Percentiles rank a stretch among this genome's conserved stretches.
phyloP scores from a whole-genome alignment of 2,888 invertebrate species.

The Pecten maximus region DNA sequence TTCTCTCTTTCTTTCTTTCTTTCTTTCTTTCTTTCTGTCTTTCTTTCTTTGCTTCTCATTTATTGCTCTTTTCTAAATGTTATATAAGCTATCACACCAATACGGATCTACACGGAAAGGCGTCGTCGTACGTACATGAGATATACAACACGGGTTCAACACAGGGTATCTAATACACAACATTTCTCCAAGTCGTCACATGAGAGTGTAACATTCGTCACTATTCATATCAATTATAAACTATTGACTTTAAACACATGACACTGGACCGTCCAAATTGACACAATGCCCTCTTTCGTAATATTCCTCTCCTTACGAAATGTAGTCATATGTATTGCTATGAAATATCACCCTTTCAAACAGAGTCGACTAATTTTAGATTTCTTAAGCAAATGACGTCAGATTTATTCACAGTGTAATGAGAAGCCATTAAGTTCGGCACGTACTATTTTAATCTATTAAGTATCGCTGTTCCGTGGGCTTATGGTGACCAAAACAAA shows the following conservation, averaged over 20 bases:
- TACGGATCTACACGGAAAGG: too few relatives aligned
- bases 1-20: too few relatives aligned
- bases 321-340: not conserved
- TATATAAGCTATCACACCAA: too few relatives aligned
- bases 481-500: slow-evolving; percentile 29
- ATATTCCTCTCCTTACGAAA: not conserved
- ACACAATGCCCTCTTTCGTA: not conserved
- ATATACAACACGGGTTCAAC: too few relatives aligned
- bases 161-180: too few relatives aligned
- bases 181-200: too few relatives aligned
- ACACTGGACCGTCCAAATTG: not conserved
- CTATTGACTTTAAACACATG: not conserved
- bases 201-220: not conserved
- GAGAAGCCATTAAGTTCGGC: not conserved
- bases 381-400: slow-evolving; percentile 4
- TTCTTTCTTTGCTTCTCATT: too few relatives aligned
- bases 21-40: too few relatives aligned
- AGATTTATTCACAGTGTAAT: not conserved
- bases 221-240: not conserved
- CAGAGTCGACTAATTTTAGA: slow-evolving; percentile 13
- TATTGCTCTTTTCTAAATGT: too few relatives aligned
- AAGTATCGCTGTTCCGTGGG: slow-evolving; percentile 14
- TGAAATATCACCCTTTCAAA: not conserved
- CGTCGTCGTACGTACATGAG: too few relatives aligned
- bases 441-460: not conserved